Conservation (phyloP, 2,797 vertebrate genomes). For the Microhierax caerulescens region DNA sequence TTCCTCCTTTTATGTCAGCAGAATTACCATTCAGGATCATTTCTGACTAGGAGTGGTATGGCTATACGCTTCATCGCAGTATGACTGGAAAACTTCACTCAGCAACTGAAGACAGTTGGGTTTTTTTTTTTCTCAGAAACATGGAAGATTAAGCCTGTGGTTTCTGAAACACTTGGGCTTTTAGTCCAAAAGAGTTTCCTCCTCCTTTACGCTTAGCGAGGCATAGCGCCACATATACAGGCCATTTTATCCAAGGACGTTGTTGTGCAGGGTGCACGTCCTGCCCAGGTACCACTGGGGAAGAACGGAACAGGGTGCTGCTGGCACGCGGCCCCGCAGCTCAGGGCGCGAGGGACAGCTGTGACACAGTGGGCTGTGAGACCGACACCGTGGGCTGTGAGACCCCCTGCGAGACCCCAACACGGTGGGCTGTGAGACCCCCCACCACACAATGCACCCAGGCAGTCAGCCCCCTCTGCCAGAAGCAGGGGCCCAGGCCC, state of each 20-base stretch:
- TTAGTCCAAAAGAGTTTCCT: neutral
- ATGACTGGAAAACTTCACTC: neutral
- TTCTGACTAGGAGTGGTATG: neutral
- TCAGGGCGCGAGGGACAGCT: accelerated
- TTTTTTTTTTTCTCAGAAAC: neutral
- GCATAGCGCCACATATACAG: neutral
- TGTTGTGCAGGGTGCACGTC: too few species aligned
- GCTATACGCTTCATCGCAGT: neutral
- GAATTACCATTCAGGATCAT: accelerated
- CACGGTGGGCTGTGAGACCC: too few species aligned
- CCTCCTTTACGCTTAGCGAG: neutral
- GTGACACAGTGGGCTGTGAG: accelerated
- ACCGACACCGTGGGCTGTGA: too few species aligned
- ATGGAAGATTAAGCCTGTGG: neutral
- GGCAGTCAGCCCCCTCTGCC: too few species aligned
- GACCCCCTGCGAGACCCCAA: too few species aligned
- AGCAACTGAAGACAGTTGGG: neutral
- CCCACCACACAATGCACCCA: too few species aligned
- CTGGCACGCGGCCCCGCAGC: accelerated
- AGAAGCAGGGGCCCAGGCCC: accelerated
- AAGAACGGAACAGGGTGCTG: accelerated
- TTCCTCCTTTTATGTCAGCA: neutral
- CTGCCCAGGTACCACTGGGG: accelerated
- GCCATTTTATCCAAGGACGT: neutral
- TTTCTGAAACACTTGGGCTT: neutral